Evolutionary conservation across 2,888 invertebrate species (phyloP).

Genomic region (Cataglyphis rosenhaueri): DNA sequence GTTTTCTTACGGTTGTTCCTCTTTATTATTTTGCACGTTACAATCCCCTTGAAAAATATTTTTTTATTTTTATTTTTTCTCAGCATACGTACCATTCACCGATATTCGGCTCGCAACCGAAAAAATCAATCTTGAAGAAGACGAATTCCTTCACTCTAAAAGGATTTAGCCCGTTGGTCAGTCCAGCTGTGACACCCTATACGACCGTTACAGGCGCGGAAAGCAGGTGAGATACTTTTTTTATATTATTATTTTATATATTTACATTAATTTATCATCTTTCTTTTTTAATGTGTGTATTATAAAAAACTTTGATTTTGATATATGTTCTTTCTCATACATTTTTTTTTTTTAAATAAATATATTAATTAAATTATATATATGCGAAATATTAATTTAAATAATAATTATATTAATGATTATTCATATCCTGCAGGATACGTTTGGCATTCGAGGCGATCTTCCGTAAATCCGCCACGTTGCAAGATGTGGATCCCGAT

Average conservation of each 20-base stretch:
- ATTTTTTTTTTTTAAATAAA: background rate
- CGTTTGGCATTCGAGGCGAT: constrained; percentile 96
- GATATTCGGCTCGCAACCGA: constrained; percentile 87
- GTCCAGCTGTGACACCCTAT: constrained; percentile 88
- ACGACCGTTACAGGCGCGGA: constrained; percentile 96
- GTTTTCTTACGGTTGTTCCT: background rate
- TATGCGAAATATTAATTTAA: background rate
- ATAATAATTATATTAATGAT: background rate
- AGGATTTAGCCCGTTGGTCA: constrained; percentile 87
- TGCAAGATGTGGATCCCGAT: constrained; percentile 93
- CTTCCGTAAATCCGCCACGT: constrained; percentile 93
- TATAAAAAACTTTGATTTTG: background rate
- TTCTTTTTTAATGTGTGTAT: background rate
- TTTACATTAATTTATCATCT: background rate
- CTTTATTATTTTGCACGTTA: background rate
- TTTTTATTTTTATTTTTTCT: constrained; percentile 54
- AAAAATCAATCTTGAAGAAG: constrained; percentile 97
- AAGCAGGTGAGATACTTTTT: constrained; percentile 87
- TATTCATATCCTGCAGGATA: constrained; percentile 87
- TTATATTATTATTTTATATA: background rate
- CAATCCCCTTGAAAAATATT: background rate
- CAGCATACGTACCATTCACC: constrained; percentile 86
- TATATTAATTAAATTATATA: background rate
- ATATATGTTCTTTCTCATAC: background rate
- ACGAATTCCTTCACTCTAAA: constrained; percentile 94